Evolutionary conservation across 1,140 invertebrate genomes (phyloP), one percentile per base, ranked within the genome.

Genomic region (Magallana angulata): DNA sequence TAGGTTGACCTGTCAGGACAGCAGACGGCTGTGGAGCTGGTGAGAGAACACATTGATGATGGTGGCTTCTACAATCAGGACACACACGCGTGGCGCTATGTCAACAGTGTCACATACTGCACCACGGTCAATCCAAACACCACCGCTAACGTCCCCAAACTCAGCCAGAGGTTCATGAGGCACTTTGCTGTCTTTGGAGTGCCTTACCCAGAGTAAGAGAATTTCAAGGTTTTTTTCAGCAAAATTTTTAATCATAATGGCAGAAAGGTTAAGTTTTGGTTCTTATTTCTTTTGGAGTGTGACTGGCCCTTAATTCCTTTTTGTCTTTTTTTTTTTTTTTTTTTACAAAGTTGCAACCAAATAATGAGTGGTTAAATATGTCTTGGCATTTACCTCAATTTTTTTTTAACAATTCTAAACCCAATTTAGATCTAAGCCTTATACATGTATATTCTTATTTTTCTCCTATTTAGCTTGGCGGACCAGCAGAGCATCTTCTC

Each of bases 21-120:
- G 84, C 94, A 95, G 91, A 93, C 94, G 16, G 93, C 94, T 16
- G 89, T 93, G 59, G 94, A 95, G 87, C 90, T 95, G 76, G 89
- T 95, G 8, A 87, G 94, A 68, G 94, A 95, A 86, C 94, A 94
- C 87, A 92, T 95, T 60, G 94, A 95, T 88, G 93, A 94, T 76
- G 93, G 94, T 64, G 94, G 94, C 1, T 94, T 94, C 68, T 95
- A 94, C 89, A 92, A 92, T 84, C 92, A 92, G 76, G 88, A 91
- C 62, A 92, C 85, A 5, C 92, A 94, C 80, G 87, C 91, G 12
- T 95, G 94, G 94, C 90, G 93, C 86, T 94, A 94, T 62, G 92
- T 94, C 16, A 94, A 94, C 86, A 94, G 93, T 89, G 94, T 95
- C 0, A 93, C 92, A 48, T 95, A 94, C 82, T 92, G 94, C 9